Evolutionary conservation across 2,797 vertebrate genomes (phyloP), one percentile per base, ranked within the genome.

Genomic region (Aeoliscus strigatus): DNA sequence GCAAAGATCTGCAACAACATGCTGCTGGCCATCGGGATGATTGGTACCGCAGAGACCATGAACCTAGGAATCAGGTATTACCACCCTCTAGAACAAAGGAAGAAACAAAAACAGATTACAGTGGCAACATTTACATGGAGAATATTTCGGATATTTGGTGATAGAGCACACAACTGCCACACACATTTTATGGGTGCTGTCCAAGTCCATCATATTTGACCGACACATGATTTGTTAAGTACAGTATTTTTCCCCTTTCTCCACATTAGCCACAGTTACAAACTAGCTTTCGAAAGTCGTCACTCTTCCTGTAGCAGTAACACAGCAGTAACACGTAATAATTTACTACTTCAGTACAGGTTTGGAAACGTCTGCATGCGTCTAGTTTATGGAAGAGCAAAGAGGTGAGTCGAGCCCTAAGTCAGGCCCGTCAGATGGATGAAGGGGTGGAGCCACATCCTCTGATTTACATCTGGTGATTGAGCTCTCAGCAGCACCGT

Each of bases 1-100:
- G 96, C 94, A 40, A 99, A 99, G 87, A 97, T 99, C 77, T 99
- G 96, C 68, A 99, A 99, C 89, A 99, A 99, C 77, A 96, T 99
- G 96, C 90, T 99, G 37, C 81, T 99, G 64, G 96, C 91, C 29
- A 96, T 99, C 47, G 90, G 93, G 76, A 99, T 99, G 96, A 97
- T 99, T 35, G 96, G 96, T 53, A 99, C 96, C 3, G 89, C 96
- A 17, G 96, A 99, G 80, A 83, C 94, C 1, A 98, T 99, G 96
- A 98, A 98, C 83, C 88, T 99, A 60, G 96, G 96, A 81, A 93
- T 99, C 86, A 94, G 96, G 96, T 99, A 51, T n/a, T n/a, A n/a
- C n/a, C n/a, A n/a, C n/a, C n/a, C n/a, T n/a, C n/a, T n/a, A n/a
- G n/a, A n/a, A n/a, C n/a, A n/a, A n/a, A n/a, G n/a, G n/a, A n/a